Base-by-base conservation (phyloP, 2,888 invertebrate genomes). In the Cryptocephalus moraei region DNA sequence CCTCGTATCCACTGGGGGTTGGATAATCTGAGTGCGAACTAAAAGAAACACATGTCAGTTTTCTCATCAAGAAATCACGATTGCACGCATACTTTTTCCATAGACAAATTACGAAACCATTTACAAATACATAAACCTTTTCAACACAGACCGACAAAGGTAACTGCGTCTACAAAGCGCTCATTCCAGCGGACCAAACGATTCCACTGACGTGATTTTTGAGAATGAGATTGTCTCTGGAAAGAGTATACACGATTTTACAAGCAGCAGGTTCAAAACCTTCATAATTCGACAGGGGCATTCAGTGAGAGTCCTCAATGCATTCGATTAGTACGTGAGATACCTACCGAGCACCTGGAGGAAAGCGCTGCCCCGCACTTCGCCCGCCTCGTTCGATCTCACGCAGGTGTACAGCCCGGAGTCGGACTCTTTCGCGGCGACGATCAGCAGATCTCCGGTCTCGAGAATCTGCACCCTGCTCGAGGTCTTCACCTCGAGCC, bases 21-120 rank as follows among this genome's bases (percentile, higher is more conserved):
- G 88, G 53, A 91, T 83, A 62, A 97, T 94, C 74, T 92, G 90
- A 9, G 94, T 94, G 60, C 91, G 81, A 64, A 92, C 95, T 90
- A 22, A 22, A 22, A 22, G 22, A 22, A 22, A 22, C 22, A 6
- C 22, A 22, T 6, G 22, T 22, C 6, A 22, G 6, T 22, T 22
- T 4, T 4, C 22, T 22, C 22, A 22, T 6, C 22, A 56, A 57
- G 45, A 53, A 44, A 33, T 44, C 45, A 39, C 39, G 44, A 33
- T 38, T 31, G 13, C 8, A 14, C 12, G 22, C 36, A 9, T 44
- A 48, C 33, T 41, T 6, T 22, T 22, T 22, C 12, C 36, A 12
- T 4, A 12, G 12, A 36, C 12, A 36, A 36, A 4, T 36, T 11
- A 36, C n/a, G n/a, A 34, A 34, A 9, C n/a, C 34, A 9, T 34